Conservation (phyloP, 2,888 invertebrate genomes). For the Ophioninae sp. region DNA sequence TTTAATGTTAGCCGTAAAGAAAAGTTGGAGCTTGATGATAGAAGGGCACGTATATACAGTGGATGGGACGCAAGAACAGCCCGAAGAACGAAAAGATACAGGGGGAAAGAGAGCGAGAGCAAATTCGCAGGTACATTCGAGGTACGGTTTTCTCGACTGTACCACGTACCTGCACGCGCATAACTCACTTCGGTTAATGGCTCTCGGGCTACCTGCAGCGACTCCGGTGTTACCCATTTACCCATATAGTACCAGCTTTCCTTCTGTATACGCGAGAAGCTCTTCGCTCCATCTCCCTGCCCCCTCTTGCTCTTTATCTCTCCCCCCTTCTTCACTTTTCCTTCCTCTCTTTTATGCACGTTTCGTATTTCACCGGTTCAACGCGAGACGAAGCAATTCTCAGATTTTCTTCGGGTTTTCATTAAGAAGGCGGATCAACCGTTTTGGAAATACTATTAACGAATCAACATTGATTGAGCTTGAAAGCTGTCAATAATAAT, state of each 20-base stretch:
- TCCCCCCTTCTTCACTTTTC: neutral
- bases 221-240: slow-evolving; percentile 55
- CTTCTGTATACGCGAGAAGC: slow-evolving; percentile 2
- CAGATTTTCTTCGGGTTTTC: too few species aligned
- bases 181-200: slow-evolving; percentile 59
- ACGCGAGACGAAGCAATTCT: too few species aligned
- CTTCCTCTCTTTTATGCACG: too few species aligned
- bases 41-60: slow-evolving; percentile 1
- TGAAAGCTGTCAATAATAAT: too few species aligned
- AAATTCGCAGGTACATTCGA: neutral
- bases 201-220: slow-evolving; percentile 24
- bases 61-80: slow-evolving; percentile 5
- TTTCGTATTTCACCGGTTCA: too few species aligned
- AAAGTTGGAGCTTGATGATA: slow-evolving; percentile 51
- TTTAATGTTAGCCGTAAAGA: slow-evolving; percentile 54
- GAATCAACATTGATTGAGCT: too few species aligned
- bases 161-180: slow-evolving; percentile 56
- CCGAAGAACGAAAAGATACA: neutral
- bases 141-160: slow-evolving; percentile 21
- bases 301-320: neutral
- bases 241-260: slow-evolving; percentile 43
- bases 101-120: neutral
- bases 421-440: too few species aligned
- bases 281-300: neutral
- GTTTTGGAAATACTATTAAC: too few species aligned